These are phyloP conservation scores for Mobula hypostoma DNA, from an alignment of 2,113 vertebrate species.

Conservation along the genomic window DNA sequence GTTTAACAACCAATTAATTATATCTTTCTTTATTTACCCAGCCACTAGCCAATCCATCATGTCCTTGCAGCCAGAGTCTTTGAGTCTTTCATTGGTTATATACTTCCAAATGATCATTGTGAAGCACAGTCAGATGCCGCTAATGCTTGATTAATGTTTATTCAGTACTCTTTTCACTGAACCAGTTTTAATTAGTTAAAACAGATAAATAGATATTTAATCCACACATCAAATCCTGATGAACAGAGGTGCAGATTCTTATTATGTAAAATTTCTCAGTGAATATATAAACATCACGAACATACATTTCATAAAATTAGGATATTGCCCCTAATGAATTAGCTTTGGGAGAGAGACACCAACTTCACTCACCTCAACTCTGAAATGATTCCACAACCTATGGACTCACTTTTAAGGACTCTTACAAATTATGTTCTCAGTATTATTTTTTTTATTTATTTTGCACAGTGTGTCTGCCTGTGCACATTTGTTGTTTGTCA, in stretches of 20 bases:
- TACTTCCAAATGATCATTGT: neutral
- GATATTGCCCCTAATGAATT: neutral
- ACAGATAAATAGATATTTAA: neutral
- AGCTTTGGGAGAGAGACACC: neutral
- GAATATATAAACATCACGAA: neutral
- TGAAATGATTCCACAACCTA: too few relatives aligned
- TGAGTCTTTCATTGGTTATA: constrained; percentile 2
- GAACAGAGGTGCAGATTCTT: neutral
- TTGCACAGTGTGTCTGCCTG: too few relatives aligned
- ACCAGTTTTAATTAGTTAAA: constrained; percentile 7
- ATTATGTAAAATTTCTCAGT: neutral
- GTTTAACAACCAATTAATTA: constrained; percentile 30
- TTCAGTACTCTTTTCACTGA: neutral
- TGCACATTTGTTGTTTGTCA: too few relatives aligned
- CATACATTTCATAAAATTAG: neutral
- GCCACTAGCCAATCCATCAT: neutral
- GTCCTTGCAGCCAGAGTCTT: neutral
- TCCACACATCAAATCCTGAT: neutral
- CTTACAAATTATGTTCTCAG: too few relatives aligned
- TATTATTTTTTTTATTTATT: too few relatives aligned
- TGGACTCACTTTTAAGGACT: too few relatives aligned
- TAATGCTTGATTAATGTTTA: constrained; percentile 11
- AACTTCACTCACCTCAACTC: too few relatives aligned
- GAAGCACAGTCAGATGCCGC: neutral
- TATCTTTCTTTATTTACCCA: constrained; percentile 17